A percentile compares a stretch with the other conserved stretches of the same genome.
phyloP scores from a whole-genome alignment of 2,888 invertebrate genomes.

The Ennomos quercinarius region DNA sequence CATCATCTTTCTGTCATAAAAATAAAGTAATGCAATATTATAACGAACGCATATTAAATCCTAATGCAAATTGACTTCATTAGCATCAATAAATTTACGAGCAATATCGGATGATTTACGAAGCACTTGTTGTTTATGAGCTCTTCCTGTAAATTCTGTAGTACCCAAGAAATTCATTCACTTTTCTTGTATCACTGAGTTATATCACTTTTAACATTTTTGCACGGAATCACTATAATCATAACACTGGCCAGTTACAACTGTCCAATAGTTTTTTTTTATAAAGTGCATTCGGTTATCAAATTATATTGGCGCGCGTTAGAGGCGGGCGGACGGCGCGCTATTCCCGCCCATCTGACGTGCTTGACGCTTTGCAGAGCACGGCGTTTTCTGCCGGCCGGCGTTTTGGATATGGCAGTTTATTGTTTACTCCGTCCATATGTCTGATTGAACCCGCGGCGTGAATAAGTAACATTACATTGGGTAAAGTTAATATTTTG shows the following conservation, averaged over 20 bases:
- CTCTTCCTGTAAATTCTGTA: conserved; percentile 9
- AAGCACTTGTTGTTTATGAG: conserved; percentile 25
- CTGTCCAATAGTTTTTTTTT: conserved; percentile 14
- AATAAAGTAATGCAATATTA: background rate
- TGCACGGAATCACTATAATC: conserved; percentile 2
- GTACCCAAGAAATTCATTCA: conserved; percentile 15
- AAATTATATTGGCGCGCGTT: conserved; percentile 40
- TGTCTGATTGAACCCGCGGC: background rate
- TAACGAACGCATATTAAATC: conserved; percentile 15
- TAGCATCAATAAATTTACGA: conserved; percentile 28
- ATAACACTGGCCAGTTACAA: conserved; percentile 13
- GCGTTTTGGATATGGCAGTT: conserved; percentile 31
- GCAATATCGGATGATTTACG: conserved; percentile 25
- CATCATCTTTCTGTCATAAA: conserved; percentile 1
- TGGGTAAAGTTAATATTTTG: too few relatives aligned
- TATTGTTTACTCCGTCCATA: conserved; percentile 12
- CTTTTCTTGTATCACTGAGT: conserved; percentile 8
- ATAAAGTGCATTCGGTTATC: conserved; percentile 33
- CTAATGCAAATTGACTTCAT: conserved; percentile 21
- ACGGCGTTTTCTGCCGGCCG: conserved; percentile 32
- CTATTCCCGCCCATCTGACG: conserved; percentile 71
- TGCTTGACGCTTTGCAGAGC: conserved; percentile 50
- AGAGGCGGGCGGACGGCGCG: conserved; percentile 66
- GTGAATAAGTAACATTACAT: background rate
- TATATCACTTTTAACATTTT: conserved; percentile 9